Percentiles rank a stretch among this genome's conserved stretches.
These are phyloP conservation scores for Pseudorasbora parva DNA, from an alignment of 2,113 vertebrate genomes.

Conservation along the genomic window DNA sequence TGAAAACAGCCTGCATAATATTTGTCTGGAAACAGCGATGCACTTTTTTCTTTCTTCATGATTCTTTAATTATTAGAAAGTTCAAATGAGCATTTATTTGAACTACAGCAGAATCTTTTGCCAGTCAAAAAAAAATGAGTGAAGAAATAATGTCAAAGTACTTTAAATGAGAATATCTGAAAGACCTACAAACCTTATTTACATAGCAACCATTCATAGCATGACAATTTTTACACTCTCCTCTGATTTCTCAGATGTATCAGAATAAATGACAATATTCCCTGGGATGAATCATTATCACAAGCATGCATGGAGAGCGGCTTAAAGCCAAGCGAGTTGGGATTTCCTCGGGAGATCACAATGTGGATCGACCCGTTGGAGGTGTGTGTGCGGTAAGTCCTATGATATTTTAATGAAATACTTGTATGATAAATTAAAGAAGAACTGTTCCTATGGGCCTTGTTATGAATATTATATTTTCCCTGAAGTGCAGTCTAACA, in stretches of 20 bases:
- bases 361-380: slow-evolving; percentile 83
- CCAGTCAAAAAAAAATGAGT: too few species aligned
- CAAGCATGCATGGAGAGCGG: slow-evolving; percentile 73
- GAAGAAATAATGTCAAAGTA: background rate
- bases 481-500: background rate
- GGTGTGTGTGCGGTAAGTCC: slow-evolving; percentile 79
- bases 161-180: background rate
- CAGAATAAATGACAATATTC: slow-evolving; percentile 66
- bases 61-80: background rate
- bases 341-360: slow-evolving; percentile 74
- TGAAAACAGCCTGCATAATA: background rate
- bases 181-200: background rate
- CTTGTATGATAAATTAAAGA: background rate
- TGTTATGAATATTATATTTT: background rate
- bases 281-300: slow-evolving; percentile 69
- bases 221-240: background rate
- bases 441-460: background rate
- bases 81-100: background rate
- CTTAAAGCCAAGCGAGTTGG: slow-evolving; percentile 66
- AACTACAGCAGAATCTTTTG: background rate
- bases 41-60: background rate
- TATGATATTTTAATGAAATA: background rate
- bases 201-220: background rate
- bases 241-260: slow-evolving; percentile 71
- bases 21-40: background rate